Evolutionary conservation across 2,113 vertebrate genomes (phyloP), one percentile per base, ranked within the genome.

Genomic region (Ranitomeya variabilis): DNA sequence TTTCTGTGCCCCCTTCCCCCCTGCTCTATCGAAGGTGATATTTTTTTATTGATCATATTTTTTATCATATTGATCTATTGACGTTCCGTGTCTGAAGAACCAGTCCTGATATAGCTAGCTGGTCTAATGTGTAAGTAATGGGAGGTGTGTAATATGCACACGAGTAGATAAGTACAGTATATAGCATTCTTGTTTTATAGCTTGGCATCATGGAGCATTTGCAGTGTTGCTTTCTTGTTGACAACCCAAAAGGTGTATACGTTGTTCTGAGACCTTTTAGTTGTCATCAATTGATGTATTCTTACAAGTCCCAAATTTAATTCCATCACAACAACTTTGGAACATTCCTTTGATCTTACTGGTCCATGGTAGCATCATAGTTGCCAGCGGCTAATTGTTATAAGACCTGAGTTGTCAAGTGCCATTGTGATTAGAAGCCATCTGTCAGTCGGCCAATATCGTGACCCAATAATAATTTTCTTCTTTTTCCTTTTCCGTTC

Each of bases 31-130:
- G 37, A 69, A 52, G 51, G 13, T 51, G 21, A 16, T 52, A 52
- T 57, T 57, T 45, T 26, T 57, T 26, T 80, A n/a, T n/a, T n/a
- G n/a, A n/a, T n/a, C n/a, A n/a, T n/a, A n/a, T 57, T 45, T 26
- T 57, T 26, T 80, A 52, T 31, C 52, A 21, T 52, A 52, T 67
- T 69, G 64, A 69, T 83, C 21, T 10, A 83, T 83, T 69, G 81
- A 14, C 59, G 6, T 83, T 81, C 64, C 18, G n/a, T 80, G 54
- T n/a, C n/a, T 23, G 10, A 26, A 26, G n/a, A 26, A 23, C 4
- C 67, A 26, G 23, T 69, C 13, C 9, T 12, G 7, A 73, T 21
- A 66, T 8, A 8, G 60, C 9, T 8, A 64, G 26, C 60, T 64
- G 16, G 15, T 64, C 1, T 64, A 19, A 11, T 26, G 23, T 66